phyloP scores from a whole-genome alignment of 2,888 invertebrate genomes.

The Tridacna crocea region DNA sequence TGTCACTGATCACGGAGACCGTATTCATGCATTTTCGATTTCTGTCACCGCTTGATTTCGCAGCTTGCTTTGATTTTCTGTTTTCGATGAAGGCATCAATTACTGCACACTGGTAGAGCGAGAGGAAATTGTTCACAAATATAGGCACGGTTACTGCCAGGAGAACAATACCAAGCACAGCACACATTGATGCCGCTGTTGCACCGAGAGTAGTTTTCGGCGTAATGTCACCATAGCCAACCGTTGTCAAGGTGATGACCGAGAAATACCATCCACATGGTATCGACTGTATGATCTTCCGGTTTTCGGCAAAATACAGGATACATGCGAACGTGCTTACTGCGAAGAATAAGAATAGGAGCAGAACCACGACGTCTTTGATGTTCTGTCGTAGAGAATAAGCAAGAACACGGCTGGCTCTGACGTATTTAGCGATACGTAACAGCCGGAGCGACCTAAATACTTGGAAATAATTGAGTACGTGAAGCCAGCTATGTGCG shows the following conservation, averaged over 20 bases:
- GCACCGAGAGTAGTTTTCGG: constrained; percentile 51
- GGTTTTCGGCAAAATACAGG: constrained; percentile 56
- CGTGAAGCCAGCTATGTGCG: constrained; percentile 37
- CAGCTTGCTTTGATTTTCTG: background rate
- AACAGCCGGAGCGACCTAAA: constrained; percentile 58
- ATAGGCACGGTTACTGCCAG: constrained; percentile 61
- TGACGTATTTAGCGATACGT: constrained; percentile 52
- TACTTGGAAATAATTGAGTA: constrained; percentile 52
- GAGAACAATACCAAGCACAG: constrained; percentile 57
- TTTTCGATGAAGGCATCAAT: constrained; percentile 41
- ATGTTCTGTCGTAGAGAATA: constrained; percentile 51
- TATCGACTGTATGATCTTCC: constrained; percentile 42
- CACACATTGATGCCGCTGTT: constrained; percentile 45
- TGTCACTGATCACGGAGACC: no score
- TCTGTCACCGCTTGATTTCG: background rate
- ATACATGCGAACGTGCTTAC: constrained; percentile 54
- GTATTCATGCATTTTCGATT: background rate
- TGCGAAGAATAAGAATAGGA: constrained; percentile 48
- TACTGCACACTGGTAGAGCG: constrained; percentile 57
- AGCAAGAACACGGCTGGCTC: constrained; percentile 53
- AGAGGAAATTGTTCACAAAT: constrained; percentile 65
- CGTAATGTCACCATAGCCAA: constrained; percentile 64
- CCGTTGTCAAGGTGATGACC: constrained; percentile 65
- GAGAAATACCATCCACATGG: constrained; percentile 63
- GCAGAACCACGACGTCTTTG: constrained; percentile 48